Base-by-base conservation (phyloP, 2,113 vertebrate genomes). In the Oryzias curvinotus region DNA sequence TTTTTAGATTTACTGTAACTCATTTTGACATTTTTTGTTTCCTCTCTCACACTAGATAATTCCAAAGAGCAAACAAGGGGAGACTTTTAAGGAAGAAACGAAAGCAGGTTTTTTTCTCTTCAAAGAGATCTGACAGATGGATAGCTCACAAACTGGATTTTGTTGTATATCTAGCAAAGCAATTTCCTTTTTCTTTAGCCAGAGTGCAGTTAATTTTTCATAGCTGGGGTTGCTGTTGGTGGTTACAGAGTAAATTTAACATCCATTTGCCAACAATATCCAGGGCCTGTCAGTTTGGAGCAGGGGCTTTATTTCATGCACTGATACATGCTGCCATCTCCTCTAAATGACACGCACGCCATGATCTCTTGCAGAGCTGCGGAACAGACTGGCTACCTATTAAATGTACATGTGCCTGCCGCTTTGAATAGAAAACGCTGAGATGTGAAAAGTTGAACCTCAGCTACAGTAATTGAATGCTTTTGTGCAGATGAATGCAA, bases 271-370 rank as follows among this genome's bases (percentile, higher is more conserved):
- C 82, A 86, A 87, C 81, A 86, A 89, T 88, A 88, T 86, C 81
- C 87, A 75, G 83, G 69, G 52, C 86, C 85, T 88, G 86, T 89
- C 89, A 89, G 84, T 90, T 83, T 68, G 77, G 81, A 85, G 77
- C 81, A 83, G 65, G 65, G 68, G 80, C 85, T 89, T 89, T 84
- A 91, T 91, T 92, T 91, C 87, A 92, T 91, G 86, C 84, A 87
- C 86, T 83, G 88, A 86, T 89, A 88, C 87, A 84, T 90, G 88
- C 87, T 88, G 87, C 88, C 81, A 80, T 90, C 82, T 90, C 82
- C 80, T 81, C 67, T 72, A 77, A 80, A 83, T 88, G 89, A 90
- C 86, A 86, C 77, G 67, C 76, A 81, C 58, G 4, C 79, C 60
- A 59, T 80, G 75, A 88, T 83, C 77, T 70, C 81, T 78, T 21